These are phyloP conservation scores for Disparrhopalites patrizii DNA, from an alignment of 2,888 invertebrate genomes.

Conservation along the genomic window DNA sequence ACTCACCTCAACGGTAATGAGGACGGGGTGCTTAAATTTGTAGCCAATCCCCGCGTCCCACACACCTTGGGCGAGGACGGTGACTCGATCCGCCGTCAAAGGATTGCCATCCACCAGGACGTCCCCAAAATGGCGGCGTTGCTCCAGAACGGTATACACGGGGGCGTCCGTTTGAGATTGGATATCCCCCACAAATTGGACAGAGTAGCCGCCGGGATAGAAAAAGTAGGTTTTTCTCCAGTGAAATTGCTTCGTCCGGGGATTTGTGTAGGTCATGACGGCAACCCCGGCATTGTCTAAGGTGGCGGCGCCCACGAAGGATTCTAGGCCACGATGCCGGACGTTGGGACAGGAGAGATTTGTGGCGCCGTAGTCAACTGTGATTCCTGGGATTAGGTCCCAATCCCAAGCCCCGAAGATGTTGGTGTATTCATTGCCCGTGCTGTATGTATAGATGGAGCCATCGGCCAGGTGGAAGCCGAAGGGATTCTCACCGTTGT, in stretches of 20 bases:
- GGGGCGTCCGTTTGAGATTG: background rate
- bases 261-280: conserved; percentile 28
- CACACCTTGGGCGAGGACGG: background rate
- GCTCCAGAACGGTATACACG: conserved; percentile 19
- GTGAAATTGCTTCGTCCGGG: background rate
- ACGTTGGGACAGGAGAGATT: conserved; percentile 8
- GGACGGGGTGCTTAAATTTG: conserved; percentile 5
- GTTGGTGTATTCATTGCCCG: conserved; percentile 26
- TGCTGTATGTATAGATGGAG: conserved; percentile 10
- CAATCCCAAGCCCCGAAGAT: conserved; percentile 29
- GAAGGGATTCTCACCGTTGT: conserved; percentile 25
- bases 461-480: conserved; percentile 28
- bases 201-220: conserved; percentile 11
- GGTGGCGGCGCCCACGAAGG: conserved; percentile 17
- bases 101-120: conserved; percentile 10
- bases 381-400: conserved; percentile 22
- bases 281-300: conserved; percentile 11
- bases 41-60: conserved; percentile 21
- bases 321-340: conserved; percentile 14
- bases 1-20: conserved; percentile 5
- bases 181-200: conserved; percentile 20
- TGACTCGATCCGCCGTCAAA: background rate
- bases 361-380: conserved; percentile 6
- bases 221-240: conserved; percentile 25
- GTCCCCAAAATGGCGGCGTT: conserved; percentile 14